Evolutionary conservation across 2,113 vertebrate genomes (phyloP), one percentile per base, ranked within the genome.

Genomic region (Chlamydotis undulata): DNA sequence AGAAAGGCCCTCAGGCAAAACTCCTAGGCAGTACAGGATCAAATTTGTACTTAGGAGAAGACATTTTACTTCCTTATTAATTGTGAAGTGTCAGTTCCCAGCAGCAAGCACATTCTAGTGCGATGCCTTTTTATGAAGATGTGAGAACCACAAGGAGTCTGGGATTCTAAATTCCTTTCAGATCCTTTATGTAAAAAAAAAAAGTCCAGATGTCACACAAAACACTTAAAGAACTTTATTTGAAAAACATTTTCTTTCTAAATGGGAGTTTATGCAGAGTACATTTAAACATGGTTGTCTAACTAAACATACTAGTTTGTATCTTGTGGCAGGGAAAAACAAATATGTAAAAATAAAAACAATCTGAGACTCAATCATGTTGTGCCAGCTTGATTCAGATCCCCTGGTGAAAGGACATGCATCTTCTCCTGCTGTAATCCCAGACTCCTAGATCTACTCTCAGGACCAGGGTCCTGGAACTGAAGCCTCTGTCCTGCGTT

Each of bases 231-330:
- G 89, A 90, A 96, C 93, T 97, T 96, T 94, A 96, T 96, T 96
- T 93, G 92, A 97, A 97, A 96, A 97, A 96, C 93, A 90, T 96
- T 96, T 97, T 96, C 96, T 95, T 96, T 97, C 94, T 95, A 96
- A 97, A 96, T 96, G 76, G 69, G 68, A 96, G 90, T 94, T 94
- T 91, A 89, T 92, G 83, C 73, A 89, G 75, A 94, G 56, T 89
- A 96, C 92, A 94, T 91, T 96, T 97, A 97, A 95, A 96, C 93
- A 97, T 96, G 95, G 97, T 97, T 96, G 97, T 96, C 76, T 93
- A 96, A 97, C 97, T 96, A 97, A 96, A 95, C 76, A 94, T 93
- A 80, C 84, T 89, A 93, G 89, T 96, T 95, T 94, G 70, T 94
- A 94, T 96, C 94, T 95, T 96, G 96, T 96, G 95, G 92, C 70